A percentile compares a stretch with the other conserved stretches of the same genome.
Conservation (phyloP, 2,797 vertebrate genomes). For the Bucorvus abyssinicus region DNA sequence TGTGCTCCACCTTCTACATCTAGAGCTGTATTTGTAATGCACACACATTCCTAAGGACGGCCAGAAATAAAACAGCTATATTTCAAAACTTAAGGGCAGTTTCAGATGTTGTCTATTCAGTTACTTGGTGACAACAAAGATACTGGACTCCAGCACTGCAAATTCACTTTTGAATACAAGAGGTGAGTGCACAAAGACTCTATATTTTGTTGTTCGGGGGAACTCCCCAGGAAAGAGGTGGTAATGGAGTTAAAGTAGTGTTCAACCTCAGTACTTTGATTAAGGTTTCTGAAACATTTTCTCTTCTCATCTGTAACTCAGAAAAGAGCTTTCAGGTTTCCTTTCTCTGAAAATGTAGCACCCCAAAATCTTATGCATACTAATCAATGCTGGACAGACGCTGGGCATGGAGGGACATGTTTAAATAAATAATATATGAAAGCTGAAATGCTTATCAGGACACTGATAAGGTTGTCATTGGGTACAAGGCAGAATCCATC, state of each 20-base stretch:
- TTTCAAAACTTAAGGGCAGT: not conserved
- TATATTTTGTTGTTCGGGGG: not conserved
- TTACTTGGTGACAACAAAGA: not conserved
- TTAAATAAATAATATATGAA: not conserved
- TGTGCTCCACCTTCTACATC: not conserved
- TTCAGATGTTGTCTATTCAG: not conserved
- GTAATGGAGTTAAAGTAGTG: not conserved
- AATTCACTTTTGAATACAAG: not conserved
- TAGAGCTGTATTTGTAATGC: not conserved
- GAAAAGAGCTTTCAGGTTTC: not conserved
- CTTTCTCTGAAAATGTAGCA: not conserved
- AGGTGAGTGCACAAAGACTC: not conserved
- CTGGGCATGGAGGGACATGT: not conserved
- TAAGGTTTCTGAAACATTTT: not conserved
- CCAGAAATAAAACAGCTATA: not conserved
- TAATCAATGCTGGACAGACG: not conserved
- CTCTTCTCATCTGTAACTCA: not conserved
- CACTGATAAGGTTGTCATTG: not conserved
- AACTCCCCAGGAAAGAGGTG: not conserved
- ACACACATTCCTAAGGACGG: not conserved
- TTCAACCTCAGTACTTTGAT: not conserved
- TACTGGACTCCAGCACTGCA: not conserved
- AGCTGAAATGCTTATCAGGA: not conserved
- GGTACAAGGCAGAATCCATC: not conserved
- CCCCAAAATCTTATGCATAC: fast-evolving